A percentile compares a stretch with the other conserved stretches of the same genome.
Conservation (phyloP, 2,888 invertebrate genomes). For the Scrobipalpa costella region DNA sequence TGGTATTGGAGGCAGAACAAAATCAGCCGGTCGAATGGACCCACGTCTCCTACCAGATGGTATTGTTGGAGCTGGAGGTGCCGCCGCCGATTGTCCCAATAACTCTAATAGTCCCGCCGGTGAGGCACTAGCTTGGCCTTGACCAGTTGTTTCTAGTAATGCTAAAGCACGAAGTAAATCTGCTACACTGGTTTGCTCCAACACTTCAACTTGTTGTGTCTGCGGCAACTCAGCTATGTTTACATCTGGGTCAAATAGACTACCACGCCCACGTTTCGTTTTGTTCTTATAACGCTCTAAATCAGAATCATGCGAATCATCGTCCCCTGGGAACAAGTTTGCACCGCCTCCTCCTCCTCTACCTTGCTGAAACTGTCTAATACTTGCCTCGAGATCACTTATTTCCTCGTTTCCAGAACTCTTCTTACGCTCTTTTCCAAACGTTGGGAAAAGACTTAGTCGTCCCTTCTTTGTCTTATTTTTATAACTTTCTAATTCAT, state of each 20-base stretch:
- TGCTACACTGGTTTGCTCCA: conserved; percentile 91
- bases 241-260: conserved; percentile 72
- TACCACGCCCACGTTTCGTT: conserved; percentile 68
- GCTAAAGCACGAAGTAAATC: conserved; percentile 90
- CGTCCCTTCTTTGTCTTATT: conserved; percentile 67
- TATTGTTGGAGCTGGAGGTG: conserved; percentile 32
- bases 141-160: conserved; percentile 78
- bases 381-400: conserved; percentile 66
- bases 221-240: conserved; percentile 65
- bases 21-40: conserved; percentile 61
- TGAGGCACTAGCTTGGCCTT: conserved; percentile 38
- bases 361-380: conserved; percentile 66
- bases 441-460: conserved; percentile 67
- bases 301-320: conserved; percentile 54
- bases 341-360: conserved; percentile 59
- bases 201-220: conserved; percentile 80
- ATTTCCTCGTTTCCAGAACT: conserved; percentile 55
- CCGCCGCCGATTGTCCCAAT: conserved; percentile 37
- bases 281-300: conserved; percentile 66
- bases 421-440: conserved; percentile 67
- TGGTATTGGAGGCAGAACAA: conserved; percentile 51
- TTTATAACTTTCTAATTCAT: conserved; percentile 70
- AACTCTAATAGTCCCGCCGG: conserved; percentile 56
- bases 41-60: conserved; percentile 54
- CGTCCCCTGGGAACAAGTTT: conserved; percentile 56